A percentile compares a stretch with the other conserved stretches of the same genome.
Conservation (phyloP, 35 echinoderm and acorn worm genomes). For the Eucidaris tribuloides region DNA sequence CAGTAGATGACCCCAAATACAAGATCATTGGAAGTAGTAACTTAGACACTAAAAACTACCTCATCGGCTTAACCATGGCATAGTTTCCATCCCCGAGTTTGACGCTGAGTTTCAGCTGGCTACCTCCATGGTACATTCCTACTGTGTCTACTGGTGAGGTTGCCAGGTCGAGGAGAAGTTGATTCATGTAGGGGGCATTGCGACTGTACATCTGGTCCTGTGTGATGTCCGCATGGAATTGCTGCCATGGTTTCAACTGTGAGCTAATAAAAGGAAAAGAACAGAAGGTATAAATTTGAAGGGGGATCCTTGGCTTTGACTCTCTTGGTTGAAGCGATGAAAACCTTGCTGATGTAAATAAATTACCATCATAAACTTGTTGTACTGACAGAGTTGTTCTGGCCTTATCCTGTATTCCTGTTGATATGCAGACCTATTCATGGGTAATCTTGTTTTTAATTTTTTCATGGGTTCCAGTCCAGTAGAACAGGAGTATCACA, state of each 20-base stretch:
- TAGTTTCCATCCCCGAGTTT: conserved; percentile 61
- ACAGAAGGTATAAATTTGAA: too few relatives aligned
- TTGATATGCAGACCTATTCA: too few relatives aligned
- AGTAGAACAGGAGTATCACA: too few relatives aligned
- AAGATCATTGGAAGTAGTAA: neutral
- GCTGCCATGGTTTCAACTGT: conserved; percentile 33
- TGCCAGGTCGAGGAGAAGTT: conserved; percentile 45
- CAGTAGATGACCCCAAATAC: too few relatives aligned
- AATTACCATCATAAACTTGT: neutral
- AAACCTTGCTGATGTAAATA: neutral
- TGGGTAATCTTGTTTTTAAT: too few relatives aligned
- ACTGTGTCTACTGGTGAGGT: conserved; percentile 36
- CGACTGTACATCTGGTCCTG: conserved; percentile 59
- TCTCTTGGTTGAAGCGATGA: neutral
- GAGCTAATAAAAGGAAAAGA: neutral
- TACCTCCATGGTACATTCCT: conserved; percentile 48
- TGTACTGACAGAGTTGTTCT: too few relatives aligned
- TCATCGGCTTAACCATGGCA: conserved; percentile 82
- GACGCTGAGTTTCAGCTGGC: conserved; percentile 70
- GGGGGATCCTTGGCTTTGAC: neutral
- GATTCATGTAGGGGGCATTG: conserved; percentile 44
- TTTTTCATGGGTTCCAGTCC: too few relatives aligned
- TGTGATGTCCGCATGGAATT: conserved; percentile 42
- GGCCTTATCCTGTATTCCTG: too few relatives aligned
- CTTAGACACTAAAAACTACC: conserved; percentile 10